Percentiles rank a stretch among this genome's conserved stretches.
Conservation (phyloP, 2,113 vertebrate species). For the Solenodon paradoxus region DNA sequence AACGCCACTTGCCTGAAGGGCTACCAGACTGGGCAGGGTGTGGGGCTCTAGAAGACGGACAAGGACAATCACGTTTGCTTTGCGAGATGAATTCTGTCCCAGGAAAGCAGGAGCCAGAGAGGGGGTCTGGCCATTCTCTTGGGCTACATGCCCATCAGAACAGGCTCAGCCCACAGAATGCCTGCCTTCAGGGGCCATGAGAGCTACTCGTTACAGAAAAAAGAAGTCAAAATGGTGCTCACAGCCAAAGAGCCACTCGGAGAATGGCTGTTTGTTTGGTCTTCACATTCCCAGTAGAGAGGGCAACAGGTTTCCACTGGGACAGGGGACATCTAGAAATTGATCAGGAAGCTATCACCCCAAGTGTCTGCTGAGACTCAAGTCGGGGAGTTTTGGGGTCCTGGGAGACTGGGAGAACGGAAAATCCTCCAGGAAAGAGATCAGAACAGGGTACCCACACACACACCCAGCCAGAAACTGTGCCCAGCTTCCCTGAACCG, state of each 20-base stretch:
- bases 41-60: background rate
- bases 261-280: background rate
- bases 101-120: background rate
- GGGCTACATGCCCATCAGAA: background rate
- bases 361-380: background rate
- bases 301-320: background rate
- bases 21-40: background rate
- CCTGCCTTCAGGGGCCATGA: background rate
- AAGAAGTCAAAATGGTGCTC: background rate
- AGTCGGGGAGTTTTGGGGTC: background rate
- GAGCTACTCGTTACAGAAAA: background rate
- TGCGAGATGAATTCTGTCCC: background rate
- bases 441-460: too few species aligned
- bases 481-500: background rate
- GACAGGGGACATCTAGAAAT: background rate
- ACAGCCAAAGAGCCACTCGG: background rate
- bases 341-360: background rate
- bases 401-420: background rate
- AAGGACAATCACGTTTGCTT: background rate
- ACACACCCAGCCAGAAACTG: background rate
- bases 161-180: background rate
- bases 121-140: background rate
- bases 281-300: background rate
- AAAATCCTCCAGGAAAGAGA: background rate
- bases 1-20: fast-evolving